A percentile compares a stretch with the other conserved stretches of the same genome.
These are phyloP conservation scores for Anguilla pacifica DNA, from an alignment of 2,797 vertebrate genomes.

Conservation along the genomic window DNA sequence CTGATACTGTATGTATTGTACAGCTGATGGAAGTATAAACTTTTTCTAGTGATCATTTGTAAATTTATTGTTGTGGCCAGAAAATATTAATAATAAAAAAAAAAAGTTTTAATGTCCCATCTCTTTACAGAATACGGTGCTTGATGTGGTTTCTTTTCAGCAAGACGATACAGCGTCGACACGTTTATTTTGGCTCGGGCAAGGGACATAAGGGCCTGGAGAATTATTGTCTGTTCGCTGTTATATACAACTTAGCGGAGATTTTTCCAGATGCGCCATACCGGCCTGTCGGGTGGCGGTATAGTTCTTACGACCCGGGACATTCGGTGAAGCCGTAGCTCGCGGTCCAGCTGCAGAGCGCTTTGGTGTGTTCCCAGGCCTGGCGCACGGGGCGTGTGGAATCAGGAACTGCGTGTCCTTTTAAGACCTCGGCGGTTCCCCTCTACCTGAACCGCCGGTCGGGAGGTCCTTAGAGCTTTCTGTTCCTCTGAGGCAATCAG, in stretches of 20 bases:
- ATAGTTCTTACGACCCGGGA: background rate
- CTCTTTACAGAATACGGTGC: slow-evolving; percentile 43
- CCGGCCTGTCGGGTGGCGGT: background rate
- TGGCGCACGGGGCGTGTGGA: background rate
- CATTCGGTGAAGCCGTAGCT: background rate
- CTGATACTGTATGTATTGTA: slow-evolving; percentile 95
- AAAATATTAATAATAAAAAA: slow-evolving; percentile 82
- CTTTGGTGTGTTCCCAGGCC: background rate
- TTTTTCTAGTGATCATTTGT: slow-evolving; percentile 95
- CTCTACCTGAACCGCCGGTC: background rate
- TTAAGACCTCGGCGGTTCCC: background rate
- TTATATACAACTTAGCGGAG: background rate
- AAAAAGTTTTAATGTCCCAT: slow-evolving; percentile 71
- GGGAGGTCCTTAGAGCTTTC: background rate
- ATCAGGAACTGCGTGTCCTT: background rate
- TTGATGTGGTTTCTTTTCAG: slow-evolving; percentile 19
- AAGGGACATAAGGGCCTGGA: background rate
- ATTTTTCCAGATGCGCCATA: background rate
- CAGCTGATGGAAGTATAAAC: slow-evolving; percentile 88
- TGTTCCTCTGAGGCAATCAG: background rate
- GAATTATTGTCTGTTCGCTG: background rate
- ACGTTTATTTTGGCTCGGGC: background rate
- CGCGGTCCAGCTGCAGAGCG: background rate
- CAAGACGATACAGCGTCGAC: background rate
- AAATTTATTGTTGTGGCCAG: slow-evolving; percentile 97